Conservation (phyloP, 2,113 vertebrate species). For the Prochilodus magdalenae region DNA sequence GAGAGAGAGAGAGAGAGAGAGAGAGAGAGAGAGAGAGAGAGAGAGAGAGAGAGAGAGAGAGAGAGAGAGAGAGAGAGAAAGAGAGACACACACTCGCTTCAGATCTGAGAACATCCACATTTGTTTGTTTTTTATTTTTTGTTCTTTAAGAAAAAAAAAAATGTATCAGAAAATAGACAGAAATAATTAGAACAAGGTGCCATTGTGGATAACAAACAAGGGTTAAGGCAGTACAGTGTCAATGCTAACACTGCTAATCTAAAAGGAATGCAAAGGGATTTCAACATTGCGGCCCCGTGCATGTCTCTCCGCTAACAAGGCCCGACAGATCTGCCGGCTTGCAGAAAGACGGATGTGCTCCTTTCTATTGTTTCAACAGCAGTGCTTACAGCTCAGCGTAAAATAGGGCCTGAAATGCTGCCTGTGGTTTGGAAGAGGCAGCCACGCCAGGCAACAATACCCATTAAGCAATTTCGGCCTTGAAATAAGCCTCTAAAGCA, state of each 20-base stretch:
- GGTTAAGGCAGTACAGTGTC: background rate
- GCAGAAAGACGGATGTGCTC: background rate
- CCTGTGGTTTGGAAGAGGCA: conserved; percentile 9
- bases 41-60: no score
- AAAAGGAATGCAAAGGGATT: background rate
- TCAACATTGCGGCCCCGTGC: background rate
- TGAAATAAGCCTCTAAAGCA: background rate
- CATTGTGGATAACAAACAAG: no score
- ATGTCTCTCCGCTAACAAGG: background rate
- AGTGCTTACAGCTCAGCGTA: background rate
- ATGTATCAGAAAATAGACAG: no score
- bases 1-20: no score
- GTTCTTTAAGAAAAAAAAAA: no score
- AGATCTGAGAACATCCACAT: no score
- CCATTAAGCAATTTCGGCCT: background rate
- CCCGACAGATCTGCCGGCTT: background rate
- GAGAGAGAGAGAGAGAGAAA: no score
- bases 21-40: no score
- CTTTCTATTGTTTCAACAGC: conserved; percentile 23
- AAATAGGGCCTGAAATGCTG: background rate
- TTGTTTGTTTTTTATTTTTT: no score
- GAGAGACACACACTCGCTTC: no score
- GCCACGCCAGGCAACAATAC: background rate
- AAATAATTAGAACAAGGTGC: no score
- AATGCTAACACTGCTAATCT: background rate